Percentiles rank a stretch among this genome's conserved stretches.
Conservation (phyloP, 2,797 vertebrate species). For the Phaenicophaeus curvirostris region DNA sequence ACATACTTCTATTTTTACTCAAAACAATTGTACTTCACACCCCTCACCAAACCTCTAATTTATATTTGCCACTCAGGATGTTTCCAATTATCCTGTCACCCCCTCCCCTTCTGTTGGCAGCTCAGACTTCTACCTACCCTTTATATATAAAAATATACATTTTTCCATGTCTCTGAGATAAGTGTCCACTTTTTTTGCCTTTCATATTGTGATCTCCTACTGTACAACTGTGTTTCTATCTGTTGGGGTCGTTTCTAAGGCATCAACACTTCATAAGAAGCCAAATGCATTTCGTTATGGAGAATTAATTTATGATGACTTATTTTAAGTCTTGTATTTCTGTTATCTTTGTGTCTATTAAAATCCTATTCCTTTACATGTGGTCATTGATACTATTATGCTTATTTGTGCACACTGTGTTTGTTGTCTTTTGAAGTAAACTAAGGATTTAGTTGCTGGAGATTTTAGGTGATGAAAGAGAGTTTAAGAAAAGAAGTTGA, state of each 20-base stretch:
- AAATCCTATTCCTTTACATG: neutral
- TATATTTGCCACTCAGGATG: constrained; percentile 17
- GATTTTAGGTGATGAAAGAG: neutral
- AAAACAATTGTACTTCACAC: neutral
- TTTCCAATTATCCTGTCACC: constrained; percentile 42
- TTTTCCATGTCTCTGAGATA: constrained; percentile 48
- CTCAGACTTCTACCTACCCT: neutral
- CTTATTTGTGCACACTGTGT: neutral
- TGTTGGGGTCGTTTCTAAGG: neutral
- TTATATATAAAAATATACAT: neutral
- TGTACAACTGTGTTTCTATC: neutral
- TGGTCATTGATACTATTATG: neutral
- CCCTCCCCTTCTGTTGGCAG: neutral
- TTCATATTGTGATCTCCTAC: neutral
- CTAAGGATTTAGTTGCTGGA: neutral
- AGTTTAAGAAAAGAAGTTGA: neutral
- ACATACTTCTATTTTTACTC: neutral
- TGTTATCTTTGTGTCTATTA: neutral
- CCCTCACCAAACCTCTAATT: neutral
- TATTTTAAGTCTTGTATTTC: neutral
- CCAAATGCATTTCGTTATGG: neutral
- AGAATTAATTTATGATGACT: neutral
- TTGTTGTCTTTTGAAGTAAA: neutral
- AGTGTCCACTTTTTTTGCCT: neutral
- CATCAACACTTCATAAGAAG: neutral